Evolutionary conservation across 2,888 invertebrate genomes (phyloP), one percentile per base, ranked within the genome.

Genomic region (Xanthorhoe spadicearia): DNA sequence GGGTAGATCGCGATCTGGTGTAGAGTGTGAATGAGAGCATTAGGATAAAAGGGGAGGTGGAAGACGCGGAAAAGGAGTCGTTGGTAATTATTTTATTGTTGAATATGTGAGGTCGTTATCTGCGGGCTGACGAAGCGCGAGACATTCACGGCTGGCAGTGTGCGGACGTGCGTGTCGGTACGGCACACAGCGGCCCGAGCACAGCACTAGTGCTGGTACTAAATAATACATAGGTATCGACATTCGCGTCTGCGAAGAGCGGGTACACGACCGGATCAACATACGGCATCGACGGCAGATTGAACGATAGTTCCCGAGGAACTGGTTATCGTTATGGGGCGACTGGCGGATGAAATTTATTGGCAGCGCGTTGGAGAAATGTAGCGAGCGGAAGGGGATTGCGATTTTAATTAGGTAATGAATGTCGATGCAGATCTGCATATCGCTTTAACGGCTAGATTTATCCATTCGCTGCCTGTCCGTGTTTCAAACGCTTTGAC

Each of bases 391-490:
- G 93, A 92, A 92, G 92, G 91, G 92, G 89, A 86, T 89, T 89
- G 92, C 92, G 90, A 92, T 92, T 93, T 93, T 93, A 93, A 92
- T 93, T 93, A 93, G 93, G 93, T 92, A 92, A 93, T 93, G 92
- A 92, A 93, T 90, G 93, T 93, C 92, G 92, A 92, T 91, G 90
- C 89, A 88, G 92, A 93, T 93, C 92, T 92, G 92, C 92, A 92
- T 92, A 92, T 92, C 90, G 90, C 84, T 88, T 88, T 87, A 89
- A 88, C 89, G 84, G 88, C 88, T 91, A 91, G 90, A 92, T 92
- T 92, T 92, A 92, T 92, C 87, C 85, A 84, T 86, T 86, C 84
- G 85, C 84, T 86, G 81, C 81, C 83, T 85, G 87, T 87, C 85
- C 82, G 82, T 78, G 82, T 87, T 88, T 86, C 84, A 86, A 87